A percentile compares a stretch with the other conserved stretches of the same genome.
These are phyloP conservation scores for Orestias chungarensis DNA, from an alignment of 2,797 vertebrate genomes.

Conservation along the genomic window DNA sequence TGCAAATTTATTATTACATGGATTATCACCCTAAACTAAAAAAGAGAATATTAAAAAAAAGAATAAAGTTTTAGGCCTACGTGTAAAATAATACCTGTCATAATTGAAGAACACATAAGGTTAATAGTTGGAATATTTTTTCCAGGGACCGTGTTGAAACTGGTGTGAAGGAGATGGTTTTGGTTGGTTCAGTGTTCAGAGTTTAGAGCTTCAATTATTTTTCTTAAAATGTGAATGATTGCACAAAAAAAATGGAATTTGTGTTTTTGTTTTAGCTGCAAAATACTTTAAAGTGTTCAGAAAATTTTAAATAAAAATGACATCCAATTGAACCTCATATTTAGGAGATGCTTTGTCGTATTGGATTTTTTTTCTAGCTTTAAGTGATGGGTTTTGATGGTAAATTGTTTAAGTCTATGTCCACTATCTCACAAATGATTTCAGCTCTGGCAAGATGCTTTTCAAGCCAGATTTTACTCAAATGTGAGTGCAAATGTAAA, in stretches of 20 bases:
- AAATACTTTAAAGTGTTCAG: not conserved
- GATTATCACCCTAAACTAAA: not conserved
- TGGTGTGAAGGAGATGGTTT: not conserved
- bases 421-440: not conserved
- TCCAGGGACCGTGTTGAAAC: not conserved
- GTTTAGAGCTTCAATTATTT: not conserved
- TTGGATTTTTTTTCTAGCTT: not conserved
- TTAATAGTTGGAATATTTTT: not conserved
- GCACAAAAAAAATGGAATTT: not conserved
- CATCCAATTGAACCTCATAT: not conserved
- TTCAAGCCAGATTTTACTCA: not conserved
- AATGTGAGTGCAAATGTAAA: not conserved
- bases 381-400: not conserved
- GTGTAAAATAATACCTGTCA: not conserved
- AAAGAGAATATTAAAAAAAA: not conserved
- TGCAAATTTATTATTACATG: not conserved
- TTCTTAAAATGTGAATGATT: conserved; percentile 14
- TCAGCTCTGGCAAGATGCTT: too few relatives aligned
- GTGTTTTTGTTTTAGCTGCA: conserved; percentile 11
- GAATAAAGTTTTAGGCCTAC: not conserved
- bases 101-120: too few relatives aligned
- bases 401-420: not conserved
- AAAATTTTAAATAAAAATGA: too few relatives aligned
- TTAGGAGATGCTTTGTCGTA: not conserved
- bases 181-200: conserved; percentile 19